Percentiles rank a stretch among this genome's conserved stretches.
phyloP scores from a whole-genome alignment of 2,113 vertebrate species.

The Thunnus maccoyii region DNA sequence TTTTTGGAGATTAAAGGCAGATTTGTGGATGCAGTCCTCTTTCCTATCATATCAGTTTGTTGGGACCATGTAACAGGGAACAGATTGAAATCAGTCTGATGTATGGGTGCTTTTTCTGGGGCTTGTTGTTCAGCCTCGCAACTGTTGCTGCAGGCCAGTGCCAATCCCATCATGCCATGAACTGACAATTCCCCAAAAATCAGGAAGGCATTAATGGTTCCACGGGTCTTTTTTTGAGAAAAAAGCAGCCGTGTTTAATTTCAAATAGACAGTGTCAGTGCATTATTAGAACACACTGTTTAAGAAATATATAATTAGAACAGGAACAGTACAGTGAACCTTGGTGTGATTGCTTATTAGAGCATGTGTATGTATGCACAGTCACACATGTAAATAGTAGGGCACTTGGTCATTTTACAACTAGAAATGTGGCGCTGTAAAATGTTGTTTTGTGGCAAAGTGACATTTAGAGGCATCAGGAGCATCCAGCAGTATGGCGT shows the following conservation, averaged over 20 bases:
- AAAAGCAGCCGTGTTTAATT: constrained; percentile 13
- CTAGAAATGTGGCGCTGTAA: not conserved
- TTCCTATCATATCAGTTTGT: constrained; percentile 52
- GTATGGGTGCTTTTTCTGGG: constrained; percentile 45
- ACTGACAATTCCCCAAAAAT: constrained; percentile 53
- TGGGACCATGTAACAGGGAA: constrained; percentile 29
- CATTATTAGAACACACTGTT: not conserved
- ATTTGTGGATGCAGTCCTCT: constrained; percentile 13
- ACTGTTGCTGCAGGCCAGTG: constrained; percentile 69
- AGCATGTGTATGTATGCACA: not conserved
- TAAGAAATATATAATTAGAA: not conserved
- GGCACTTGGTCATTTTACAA: not conserved
- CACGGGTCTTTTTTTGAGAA: constrained; percentile 9
- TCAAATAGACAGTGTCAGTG: constrained; percentile 3
- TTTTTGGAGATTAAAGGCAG: constrained; percentile 17
- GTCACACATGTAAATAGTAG: not conserved
- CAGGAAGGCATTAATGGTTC: constrained; percentile 32
- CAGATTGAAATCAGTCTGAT: constrained; percentile 51
- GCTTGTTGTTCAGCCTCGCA: constrained; percentile 65
- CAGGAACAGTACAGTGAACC: not conserved
- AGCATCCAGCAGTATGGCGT: not conserved
- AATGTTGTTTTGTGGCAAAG: too few relatives aligned
- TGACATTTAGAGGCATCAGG: not conserved
- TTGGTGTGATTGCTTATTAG: not conserved
- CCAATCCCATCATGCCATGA: constrained; percentile 65